Conservation (phyloP, 2,888 invertebrate species). For the Schrankia costaestrigalis region DNA sequence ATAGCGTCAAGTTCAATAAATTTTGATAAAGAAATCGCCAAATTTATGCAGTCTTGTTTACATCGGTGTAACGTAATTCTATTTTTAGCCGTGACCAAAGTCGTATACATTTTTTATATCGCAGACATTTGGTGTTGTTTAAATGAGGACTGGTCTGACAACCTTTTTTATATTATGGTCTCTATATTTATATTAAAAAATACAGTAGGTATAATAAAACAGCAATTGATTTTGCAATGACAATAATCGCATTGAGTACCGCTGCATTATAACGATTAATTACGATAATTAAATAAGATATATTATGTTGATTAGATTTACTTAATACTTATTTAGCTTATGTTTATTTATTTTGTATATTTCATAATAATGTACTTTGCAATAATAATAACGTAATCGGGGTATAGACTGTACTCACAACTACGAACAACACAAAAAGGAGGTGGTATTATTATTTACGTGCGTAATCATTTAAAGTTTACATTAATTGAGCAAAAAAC, state of each 20-base stretch:
- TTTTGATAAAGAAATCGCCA: constrained; percentile 16
- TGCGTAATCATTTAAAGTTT: too few relatives aligned
- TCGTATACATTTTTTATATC: constrained; percentile 38
- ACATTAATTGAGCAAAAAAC: too few relatives aligned
- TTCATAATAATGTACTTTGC: too few relatives aligned
- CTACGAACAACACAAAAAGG: too few relatives aligned
- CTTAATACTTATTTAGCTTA: too few relatives aligned
- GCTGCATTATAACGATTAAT: constrained; percentile 16
- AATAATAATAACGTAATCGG: too few relatives aligned
- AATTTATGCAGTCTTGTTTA: constrained; percentile 17
- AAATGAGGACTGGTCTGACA: constrained; percentile 21
- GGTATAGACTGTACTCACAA: too few relatives aligned
- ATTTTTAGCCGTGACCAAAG: constrained; percentile 50
- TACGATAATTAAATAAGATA: too few relatives aligned
- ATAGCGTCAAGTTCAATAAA: too few relatives aligned
- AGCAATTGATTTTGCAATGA: constrained; percentile 3
- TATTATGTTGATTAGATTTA: too few relatives aligned
- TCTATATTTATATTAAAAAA: constrained; percentile 18
- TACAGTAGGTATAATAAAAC: constrained; percentile 9
- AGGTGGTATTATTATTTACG: too few relatives aligned
- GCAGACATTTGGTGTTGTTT: constrained; percentile 28
- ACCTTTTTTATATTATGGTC: constrained; percentile 13
- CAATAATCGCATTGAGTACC: constrained; percentile 11
- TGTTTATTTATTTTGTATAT: too few relatives aligned
- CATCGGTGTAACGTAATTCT: constrained; percentile 37